These are phyloP conservation scores for Struthidea cinerea DNA, from an alignment of 2,113 vertebrate species.

Conservation along the genomic window DNA sequence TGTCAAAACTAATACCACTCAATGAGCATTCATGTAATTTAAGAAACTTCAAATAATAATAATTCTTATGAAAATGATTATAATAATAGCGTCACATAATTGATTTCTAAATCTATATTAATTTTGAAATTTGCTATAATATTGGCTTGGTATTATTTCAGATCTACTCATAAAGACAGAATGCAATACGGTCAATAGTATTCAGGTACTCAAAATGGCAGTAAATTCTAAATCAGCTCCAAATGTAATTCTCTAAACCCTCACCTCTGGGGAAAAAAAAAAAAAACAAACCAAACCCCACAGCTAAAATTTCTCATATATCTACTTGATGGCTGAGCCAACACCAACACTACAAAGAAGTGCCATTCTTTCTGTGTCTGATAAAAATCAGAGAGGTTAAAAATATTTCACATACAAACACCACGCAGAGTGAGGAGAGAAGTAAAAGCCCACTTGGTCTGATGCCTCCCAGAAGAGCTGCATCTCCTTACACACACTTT, in stretches of 20 bases:
- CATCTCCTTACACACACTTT: neutral
- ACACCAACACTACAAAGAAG: neutral
- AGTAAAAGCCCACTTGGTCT: neutral
- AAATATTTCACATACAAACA: neutral
- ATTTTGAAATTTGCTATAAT: neutral
- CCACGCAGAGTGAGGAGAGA: neutral
- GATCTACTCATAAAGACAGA: neutral
- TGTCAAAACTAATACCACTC: neutral
- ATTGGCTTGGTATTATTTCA: neutral
- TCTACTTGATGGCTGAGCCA: neutral
- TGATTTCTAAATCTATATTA: neutral
- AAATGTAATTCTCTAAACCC: neutral
- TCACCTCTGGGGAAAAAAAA: neutral
- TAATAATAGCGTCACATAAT: neutral
- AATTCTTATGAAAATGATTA: neutral
- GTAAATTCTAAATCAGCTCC: neutral
- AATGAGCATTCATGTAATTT: neutral
- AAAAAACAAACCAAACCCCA: fast-evolving
- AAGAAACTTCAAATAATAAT: neutral
- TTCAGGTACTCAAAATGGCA: neutral
- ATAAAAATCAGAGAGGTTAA: neutral
- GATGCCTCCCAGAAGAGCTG: neutral
- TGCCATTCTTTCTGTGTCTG: neutral
- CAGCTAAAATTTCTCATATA: neutral
- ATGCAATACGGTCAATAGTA: neutral